Conservation (phyloP, 2,113 vertebrate species). For the Meriones unguiculatus region DNA sequence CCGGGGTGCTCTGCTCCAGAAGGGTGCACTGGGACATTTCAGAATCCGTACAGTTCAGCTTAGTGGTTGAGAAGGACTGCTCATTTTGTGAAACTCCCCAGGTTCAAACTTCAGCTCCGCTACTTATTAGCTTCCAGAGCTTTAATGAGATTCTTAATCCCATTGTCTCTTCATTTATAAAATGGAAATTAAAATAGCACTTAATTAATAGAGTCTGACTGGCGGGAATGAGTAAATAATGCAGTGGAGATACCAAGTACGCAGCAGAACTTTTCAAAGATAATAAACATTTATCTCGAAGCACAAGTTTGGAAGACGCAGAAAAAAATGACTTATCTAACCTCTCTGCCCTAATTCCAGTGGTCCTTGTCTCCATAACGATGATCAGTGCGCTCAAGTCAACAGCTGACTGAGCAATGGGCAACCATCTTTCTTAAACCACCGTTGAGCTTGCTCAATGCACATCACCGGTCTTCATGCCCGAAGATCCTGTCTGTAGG, state of each 20-base stretch:
- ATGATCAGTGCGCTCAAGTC: neutral
- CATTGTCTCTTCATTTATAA: conserved; percentile 63
- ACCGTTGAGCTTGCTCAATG: neutral
- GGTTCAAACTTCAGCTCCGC: conserved; percentile 67
- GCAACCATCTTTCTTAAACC: neutral
- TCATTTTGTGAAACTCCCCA: conserved; percentile 54
- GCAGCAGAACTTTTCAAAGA: conserved; percentile 18
- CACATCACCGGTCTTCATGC: neutral
- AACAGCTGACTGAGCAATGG: neutral
- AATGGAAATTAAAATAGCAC: conserved; percentile 72
- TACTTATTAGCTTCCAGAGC: conserved; percentile 61
- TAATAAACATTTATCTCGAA: conserved; percentile 8
- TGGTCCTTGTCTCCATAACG: neutral
- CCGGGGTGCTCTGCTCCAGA: neutral
- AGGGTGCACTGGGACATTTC: conserved; percentile 35
- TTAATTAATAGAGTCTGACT: conserved; percentile 57
- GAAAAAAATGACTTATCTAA: neutral
- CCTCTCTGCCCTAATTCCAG: neutral
- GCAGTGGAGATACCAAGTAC: conserved; percentile 26
- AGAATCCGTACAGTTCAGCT: neutral
- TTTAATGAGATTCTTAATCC: conserved; percentile 72
- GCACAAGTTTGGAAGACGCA: conserved; percentile 17
- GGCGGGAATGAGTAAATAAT: conserved; percentile 46
- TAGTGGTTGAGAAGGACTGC: conserved; percentile 46
- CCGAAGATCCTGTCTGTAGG: neutral